phyloP scores from a whole-genome alignment of 1,140 invertebrate genomes.

The Halesus radiatus region DNA sequence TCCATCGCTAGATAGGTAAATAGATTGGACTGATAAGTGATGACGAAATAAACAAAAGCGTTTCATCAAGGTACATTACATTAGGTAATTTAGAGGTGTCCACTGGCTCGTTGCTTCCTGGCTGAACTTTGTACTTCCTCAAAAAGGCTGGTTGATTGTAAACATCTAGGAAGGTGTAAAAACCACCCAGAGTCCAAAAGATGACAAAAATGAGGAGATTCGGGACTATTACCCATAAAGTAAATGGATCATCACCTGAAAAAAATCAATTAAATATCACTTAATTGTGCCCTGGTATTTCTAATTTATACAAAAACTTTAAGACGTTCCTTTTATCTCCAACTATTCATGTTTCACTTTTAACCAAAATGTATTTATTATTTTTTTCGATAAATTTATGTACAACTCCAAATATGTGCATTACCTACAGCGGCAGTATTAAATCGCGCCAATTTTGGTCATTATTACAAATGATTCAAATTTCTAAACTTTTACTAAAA shows the following conservation, averaged over 20 bases:
- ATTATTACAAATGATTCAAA: too few species aligned
- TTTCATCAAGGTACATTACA: slow-evolving; percentile 1
- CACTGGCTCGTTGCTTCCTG: slow-evolving; percentile 49
- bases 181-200: slow-evolving; percentile 45
- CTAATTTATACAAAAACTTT: too few species aligned
- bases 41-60: not conserved
- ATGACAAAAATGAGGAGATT: slow-evolving; percentile 21
- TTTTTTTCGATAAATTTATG: too few species aligned
- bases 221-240: slow-evolving; percentile 43
- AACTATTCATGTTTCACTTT: too few species aligned
- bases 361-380: too few species aligned
- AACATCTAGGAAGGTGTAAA: slow-evolving; percentile 41
- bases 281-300: too few species aligned
- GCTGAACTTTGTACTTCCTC: slow-evolving; percentile 53
- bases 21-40: not conserved
- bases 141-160: slow-evolving; percentile 49
- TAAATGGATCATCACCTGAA: slow-evolving; percentile 59
- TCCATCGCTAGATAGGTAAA: not conserved
- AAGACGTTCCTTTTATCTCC: too few species aligned
- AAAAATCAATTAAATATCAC: slow-evolving; percentile 2
- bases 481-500: too few species aligned
- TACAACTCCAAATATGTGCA: too few species aligned
- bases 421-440: too few species aligned
- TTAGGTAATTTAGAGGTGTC: slow-evolving; percentile 29
- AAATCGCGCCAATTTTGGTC: too few species aligned